phyloP scores from a whole-genome alignment of 2,797 vertebrate genomes.

The Vultur gryphus region DNA sequence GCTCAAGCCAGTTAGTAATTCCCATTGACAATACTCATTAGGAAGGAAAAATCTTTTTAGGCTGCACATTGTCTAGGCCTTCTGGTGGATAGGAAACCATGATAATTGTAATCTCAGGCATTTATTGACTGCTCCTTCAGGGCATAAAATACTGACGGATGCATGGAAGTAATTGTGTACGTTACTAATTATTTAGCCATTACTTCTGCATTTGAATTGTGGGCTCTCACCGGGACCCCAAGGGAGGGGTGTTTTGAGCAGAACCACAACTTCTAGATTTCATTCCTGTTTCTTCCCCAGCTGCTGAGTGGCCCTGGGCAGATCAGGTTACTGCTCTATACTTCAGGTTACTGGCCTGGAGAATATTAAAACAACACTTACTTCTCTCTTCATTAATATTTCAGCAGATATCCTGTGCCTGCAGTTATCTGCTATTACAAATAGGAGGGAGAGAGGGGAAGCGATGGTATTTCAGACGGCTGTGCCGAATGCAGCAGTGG shows the following conservation, averaged over 20 bases:
- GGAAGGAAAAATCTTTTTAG: background rate
- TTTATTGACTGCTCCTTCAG: slow-evolving; percentile 24
- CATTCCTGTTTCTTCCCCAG: background rate
- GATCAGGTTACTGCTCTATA: background rate
- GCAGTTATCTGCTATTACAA: background rate
- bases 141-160: slow-evolving; percentile 18
- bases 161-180: slow-evolving; percentile 9
- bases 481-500: background rate
- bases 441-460: background rate
- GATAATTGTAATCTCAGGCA: background rate
- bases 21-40: background rate
- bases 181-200: slow-evolving; percentile 57
- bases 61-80: background rate
- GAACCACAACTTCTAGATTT: background rate
- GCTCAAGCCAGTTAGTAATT: background rate
- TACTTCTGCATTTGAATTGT: background rate
- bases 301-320: background rate
- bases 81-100: background rate
- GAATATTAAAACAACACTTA: slow-evolving; percentile 40
- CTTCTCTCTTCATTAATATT: slow-evolving; percentile 25
- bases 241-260: background rate
- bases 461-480: background rate
- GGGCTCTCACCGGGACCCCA: background rate
- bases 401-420: background rate
- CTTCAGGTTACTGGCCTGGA: slow-evolving; percentile 6